Conservation (phyloP, 1,140 invertebrate species). For the Chionoecetes opilio region DNA sequence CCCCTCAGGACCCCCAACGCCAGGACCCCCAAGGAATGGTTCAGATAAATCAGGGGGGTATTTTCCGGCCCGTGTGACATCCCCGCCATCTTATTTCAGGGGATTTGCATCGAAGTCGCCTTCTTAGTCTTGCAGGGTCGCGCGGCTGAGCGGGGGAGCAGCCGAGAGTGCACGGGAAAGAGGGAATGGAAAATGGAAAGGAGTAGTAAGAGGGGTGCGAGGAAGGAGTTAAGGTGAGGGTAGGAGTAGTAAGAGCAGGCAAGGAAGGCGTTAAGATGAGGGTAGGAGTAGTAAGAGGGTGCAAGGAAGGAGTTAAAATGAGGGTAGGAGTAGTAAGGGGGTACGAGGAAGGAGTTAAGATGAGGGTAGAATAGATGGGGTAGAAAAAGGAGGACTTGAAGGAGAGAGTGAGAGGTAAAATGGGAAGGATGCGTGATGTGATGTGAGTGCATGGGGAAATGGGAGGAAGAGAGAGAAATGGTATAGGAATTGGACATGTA, state of each 20-base stretch:
- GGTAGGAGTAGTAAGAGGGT: not conserved
- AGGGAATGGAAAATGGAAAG: not conserved
- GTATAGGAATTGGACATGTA: no score
- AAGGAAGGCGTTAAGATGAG: not conserved
- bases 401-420: not conserved
- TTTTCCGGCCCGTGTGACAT: conserved; percentile 70
- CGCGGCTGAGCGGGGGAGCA: not conserved
- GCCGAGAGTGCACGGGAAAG: no score
- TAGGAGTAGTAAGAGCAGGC: not conserved
- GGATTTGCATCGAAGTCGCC: conserved; percentile 76
- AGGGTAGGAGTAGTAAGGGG: not conserved
- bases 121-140: conserved; percentile 58
- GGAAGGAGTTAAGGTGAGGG: not conserved
- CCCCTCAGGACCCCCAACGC: not conserved
- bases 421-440: not conserved
- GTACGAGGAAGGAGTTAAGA: not conserved
- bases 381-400: not conserved
- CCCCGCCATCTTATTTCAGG: conserved; percentile 75
- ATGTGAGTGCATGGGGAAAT: not conserved
- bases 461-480: no score
- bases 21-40: not conserved
- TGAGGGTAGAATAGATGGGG: not conserved
- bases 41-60: conserved; percentile 75
- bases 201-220: not conserved
- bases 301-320: not conserved